Evolutionary conservation across 2,113 vertebrate genomes (phyloP), one percentile per base, ranked within the genome.

Genomic region (Brienomyrus brachyistius): DNA sequence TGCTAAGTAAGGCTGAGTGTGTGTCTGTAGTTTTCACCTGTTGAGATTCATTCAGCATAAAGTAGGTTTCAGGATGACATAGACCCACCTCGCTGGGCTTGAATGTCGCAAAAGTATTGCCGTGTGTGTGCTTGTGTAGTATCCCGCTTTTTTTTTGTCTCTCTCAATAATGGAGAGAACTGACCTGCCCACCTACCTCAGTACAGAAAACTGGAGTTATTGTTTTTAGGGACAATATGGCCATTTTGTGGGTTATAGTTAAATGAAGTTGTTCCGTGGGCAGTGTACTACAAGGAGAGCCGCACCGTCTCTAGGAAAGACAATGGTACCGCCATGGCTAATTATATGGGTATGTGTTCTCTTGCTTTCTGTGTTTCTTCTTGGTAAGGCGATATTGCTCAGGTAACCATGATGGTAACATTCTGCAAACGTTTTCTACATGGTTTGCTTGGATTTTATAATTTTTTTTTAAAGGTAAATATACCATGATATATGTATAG

Each of bases 401-500:
- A 94, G 94, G 94, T 94, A 94, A 94, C 21, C 94, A 95, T 62
- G 50, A 89, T 48, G 88, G 35, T 85, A 23, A 45, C 93, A 90
- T 93, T 94, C 92, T 94, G 94, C 92, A 91, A 93, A 92, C 89
- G 80, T 94, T 92, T 93, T 94, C 91, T 94, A 84, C 19, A 90
- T 94, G 52, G 92, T 93, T 93, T 91, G 92, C 94, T 94, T 93
- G 90, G 94, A 93, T 90, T 94, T 94, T 90, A 94, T 94, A 94
- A 93, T 95, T 94, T 92, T 94, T 92, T 91, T 93, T 92, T 92
- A 89, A 77, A 80, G 74, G 74, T 80, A 92, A 92, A 93, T 92
- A 91, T 93, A 95, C 94, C 94, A 92, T 93, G 93, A 95, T 94
- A 93, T 95, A 93, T 95, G 94, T 95, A 91, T 93, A 94, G 90